Evolutionary conservation across 2,113 vertebrate species (phyloP).

Genomic region (Anoplopoma fimbria): DNA sequence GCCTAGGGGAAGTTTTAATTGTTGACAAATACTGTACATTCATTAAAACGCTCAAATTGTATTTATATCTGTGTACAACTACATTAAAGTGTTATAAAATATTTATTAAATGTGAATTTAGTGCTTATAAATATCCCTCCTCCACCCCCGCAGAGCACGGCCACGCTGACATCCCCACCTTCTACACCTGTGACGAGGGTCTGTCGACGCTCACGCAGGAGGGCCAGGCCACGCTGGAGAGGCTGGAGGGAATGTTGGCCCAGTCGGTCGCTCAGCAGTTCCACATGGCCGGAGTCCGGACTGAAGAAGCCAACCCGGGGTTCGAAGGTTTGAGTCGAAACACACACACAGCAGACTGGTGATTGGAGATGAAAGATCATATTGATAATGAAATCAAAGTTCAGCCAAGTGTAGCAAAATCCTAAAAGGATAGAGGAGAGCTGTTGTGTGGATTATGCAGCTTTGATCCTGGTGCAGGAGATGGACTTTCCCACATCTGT

Average conservation of each 20-base stretch:
- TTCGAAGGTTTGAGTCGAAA: conserved; percentile 86
- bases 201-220: conserved; percentile 91
- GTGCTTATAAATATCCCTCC: no score
- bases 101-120: neutral
- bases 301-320: conserved; percentile 85
- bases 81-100: neutral
- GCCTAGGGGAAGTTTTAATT: neutral
- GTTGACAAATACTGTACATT: neutral
- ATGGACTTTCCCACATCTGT: conserved; percentile 36
- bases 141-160: conserved; percentile 84
- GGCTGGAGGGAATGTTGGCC: conserved; percentile 95
- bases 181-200: conserved; percentile 97
- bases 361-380: neutral
- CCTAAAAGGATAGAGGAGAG: no score
- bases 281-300: conserved; percentile 96
- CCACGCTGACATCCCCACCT: conserved; percentile 89
- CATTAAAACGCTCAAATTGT: neutral
- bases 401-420: no score
- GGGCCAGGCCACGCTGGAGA: conserved; percentile 93
- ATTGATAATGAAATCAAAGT: neutral
- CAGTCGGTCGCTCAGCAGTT: conserved; percentile 91
- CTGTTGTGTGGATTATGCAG: neutral
- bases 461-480: conserved; percentile 41
- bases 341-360: no score
- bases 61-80: neutral